Evolutionary conservation across 2,113 vertebrate species (phyloP).

Genomic region (Lepisosteus oculatus): DNA sequence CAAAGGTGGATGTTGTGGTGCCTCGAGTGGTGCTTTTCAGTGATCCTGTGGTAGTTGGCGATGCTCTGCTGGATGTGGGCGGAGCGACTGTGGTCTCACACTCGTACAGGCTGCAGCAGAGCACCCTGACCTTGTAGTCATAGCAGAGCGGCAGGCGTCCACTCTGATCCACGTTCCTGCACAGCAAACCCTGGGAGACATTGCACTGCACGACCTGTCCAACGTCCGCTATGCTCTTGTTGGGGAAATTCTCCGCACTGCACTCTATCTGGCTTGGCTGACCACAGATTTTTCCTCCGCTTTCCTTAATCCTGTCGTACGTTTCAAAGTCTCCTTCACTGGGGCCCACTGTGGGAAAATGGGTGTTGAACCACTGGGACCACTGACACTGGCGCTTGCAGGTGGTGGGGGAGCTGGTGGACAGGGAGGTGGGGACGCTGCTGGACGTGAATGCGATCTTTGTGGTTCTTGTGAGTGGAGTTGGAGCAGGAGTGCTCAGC

Average conservation of each 20-base stretch:
- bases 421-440: slow-evolving; percentile 56
- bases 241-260: slow-evolving; percentile 34
- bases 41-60: neutral
- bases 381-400: slow-evolving; percentile 36
- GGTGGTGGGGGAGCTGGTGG: neutral
- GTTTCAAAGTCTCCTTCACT: slow-evolving; percentile 53
- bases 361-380: slow-evolving; percentile 58
- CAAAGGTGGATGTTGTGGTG: too few species aligned
- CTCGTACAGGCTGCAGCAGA: slow-evolving; percentile 43
- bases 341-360: slow-evolving; percentile 24
- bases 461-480: neutral
- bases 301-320: slow-evolving; percentile 20
- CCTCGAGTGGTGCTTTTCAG: neutral
- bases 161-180: slow-evolving; percentile 57
- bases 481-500: neutral
- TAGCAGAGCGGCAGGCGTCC: slow-evolving; percentile 33
- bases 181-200: slow-evolving; percentile 45
- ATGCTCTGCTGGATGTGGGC: neutral
- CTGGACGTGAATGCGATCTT: slow-evolving; percentile 35
- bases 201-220: slow-evolving; percentile 55
- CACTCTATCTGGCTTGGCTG: slow-evolving; percentile 51
- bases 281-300: slow-evolving; percentile 27
- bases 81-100: neutral
- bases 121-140: slow-evolving; percentile 59
- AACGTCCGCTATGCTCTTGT: slow-evolving; percentile 36